Conservation (phyloP, 1,140 invertebrate genomes). For the Mamestra configurata region DNA sequence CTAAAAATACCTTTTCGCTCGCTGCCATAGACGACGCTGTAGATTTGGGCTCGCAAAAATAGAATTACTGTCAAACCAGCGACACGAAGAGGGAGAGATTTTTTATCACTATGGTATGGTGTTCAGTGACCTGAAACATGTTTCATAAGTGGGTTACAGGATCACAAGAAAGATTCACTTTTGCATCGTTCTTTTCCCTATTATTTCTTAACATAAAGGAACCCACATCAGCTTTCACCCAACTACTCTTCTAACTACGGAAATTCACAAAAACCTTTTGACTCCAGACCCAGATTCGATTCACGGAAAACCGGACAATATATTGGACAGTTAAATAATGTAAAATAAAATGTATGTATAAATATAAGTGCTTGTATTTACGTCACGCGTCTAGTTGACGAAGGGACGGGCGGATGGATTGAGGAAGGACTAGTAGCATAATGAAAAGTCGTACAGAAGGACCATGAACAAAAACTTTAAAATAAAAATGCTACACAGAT, state of each 20-base stretch:
- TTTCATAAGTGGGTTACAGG: background rate
- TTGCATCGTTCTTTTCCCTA: background rate
- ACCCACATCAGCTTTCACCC: constrained; percentile 12
- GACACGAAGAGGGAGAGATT: too few relatives aligned
- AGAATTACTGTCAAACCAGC: too few relatives aligned
- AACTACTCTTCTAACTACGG: background rate
- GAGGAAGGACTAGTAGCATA: constrained; percentile 4
- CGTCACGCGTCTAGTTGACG: constrained; percentile 34
- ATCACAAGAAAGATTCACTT: constrained; percentile 5
- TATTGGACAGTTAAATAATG: constrained; percentile 46
- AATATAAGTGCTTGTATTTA: constrained; percentile 34
- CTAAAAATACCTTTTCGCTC: too few relatives aligned
- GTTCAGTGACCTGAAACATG: background rate
- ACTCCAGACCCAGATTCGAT: constrained; percentile 26
- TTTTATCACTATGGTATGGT: too few relatives aligned
- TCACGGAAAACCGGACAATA: constrained; percentile 13
- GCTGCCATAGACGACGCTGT: too few relatives aligned
- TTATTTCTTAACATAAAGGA: constrained; percentile 26
- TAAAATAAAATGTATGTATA: constrained; percentile 32
- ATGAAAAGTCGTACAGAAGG: background rate
- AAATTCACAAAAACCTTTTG: constrained; percentile 9
- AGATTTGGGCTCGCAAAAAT: too few relatives aligned
- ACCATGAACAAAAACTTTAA: background rate
- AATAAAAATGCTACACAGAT: too few relatives aligned
- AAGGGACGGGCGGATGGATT: constrained; percentile 37